These are phyloP conservation scores for Loriculus beryllinus DNA, from an alignment of 2,797 vertebrate species.

Conservation along the genomic window DNA sequence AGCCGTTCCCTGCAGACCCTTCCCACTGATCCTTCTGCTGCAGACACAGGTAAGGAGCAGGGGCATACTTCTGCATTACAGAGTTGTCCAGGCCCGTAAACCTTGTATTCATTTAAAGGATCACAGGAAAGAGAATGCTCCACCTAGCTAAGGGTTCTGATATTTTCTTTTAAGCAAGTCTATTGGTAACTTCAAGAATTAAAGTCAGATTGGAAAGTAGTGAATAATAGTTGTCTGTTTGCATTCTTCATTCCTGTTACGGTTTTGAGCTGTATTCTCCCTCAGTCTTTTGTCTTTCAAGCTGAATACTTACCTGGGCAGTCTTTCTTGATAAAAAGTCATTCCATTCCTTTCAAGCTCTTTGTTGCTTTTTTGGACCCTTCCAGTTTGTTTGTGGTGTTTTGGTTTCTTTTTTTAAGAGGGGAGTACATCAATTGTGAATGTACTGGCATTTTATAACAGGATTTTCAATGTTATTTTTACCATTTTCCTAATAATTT, in stretches of 20 bases:
- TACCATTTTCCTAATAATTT: background rate
- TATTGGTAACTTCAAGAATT: background rate
- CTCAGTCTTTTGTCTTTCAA: background rate
- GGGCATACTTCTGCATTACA: background rate
- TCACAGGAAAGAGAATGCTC: background rate
- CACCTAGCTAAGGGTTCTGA: background rate
- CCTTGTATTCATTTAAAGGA: background rate
- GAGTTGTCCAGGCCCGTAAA: background rate
- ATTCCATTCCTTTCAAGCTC: background rate
- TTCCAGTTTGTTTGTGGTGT: background rate
- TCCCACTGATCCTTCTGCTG: constrained; percentile 76
- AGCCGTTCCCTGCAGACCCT: constrained; percentile 94
- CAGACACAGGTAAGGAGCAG: constrained; percentile 68
- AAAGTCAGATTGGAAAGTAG: background rate
- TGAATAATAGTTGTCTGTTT: background rate
- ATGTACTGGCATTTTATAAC: background rate
- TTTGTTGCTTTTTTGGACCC: background rate
- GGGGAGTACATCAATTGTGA: background rate
- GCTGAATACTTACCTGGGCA: background rate
- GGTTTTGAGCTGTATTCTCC: background rate
- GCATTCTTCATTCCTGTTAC: background rate
- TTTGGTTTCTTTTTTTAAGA: background rate
- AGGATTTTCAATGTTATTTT: background rate
- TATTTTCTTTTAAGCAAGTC: background rate
- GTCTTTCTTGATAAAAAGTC: background rate